A percentile compares a stretch with the other conserved stretches of the same genome.
phyloP scores from a whole-genome alignment of 2,797 vertebrate genomes.

The Myiothlypis coronata region DNA sequence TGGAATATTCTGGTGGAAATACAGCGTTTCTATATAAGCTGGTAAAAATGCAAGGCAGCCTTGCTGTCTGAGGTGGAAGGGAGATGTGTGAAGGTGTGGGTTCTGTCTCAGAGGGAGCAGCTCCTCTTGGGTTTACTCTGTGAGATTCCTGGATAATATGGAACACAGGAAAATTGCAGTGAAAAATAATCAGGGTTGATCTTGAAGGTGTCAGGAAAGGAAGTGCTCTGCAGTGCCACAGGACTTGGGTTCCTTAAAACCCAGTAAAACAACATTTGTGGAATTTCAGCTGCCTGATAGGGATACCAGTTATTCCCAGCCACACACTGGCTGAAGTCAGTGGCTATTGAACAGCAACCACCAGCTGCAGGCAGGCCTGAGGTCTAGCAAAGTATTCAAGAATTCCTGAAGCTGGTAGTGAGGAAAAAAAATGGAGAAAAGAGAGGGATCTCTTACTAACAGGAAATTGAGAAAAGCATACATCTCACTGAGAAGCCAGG shows the following conservation, averaged over 20 bases:
- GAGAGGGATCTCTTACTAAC: not conserved
- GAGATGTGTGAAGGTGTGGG: not conserved
- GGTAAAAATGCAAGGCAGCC: not conserved
- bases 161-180: not conserved
- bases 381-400: not conserved
- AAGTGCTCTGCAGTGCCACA: not conserved
- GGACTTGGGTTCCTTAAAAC: not conserved
- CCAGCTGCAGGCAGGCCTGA: not conserved
- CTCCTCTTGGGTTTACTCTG: not conserved
- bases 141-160: not conserved
- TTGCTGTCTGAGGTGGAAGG: not conserved
- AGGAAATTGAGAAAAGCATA: not conserved
- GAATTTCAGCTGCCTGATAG: not conserved
- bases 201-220: not conserved
- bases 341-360: not conserved
- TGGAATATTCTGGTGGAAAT: not conserved
- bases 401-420: not conserved
- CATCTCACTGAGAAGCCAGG: not conserved
- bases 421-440: not conserved
- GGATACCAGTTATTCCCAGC: not conserved
- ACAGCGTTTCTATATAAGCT: accelerated
- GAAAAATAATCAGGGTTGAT: not conserved
- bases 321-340: not conserved
- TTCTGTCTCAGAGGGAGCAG: not conserved
- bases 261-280: not conserved